A percentile compares a stretch with the other conserved stretches of the same genome.
These are phyloP conservation scores for Tupaia chinensis DNA, from an alignment of 2,113 vertebrate genomes.

Conservation along the genomic window DNA sequence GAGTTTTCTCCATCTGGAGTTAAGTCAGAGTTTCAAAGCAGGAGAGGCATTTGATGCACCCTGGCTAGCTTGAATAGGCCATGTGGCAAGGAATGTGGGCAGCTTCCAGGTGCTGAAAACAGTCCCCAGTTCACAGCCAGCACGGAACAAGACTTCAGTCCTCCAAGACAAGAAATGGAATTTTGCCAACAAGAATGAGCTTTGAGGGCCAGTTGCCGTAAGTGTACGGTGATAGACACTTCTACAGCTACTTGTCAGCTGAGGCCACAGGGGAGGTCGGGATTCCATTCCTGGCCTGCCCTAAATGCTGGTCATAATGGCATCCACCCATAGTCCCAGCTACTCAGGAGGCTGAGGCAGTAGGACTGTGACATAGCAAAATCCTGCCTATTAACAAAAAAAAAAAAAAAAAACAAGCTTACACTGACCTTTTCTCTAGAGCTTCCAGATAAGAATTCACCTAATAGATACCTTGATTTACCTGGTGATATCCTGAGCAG, in stretches of 20 bases:
- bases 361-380: no score
- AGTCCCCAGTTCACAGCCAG: not conserved
- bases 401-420: no score
- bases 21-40: not conserved
- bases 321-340: no score
- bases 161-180: not conserved
- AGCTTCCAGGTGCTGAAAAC: no score
- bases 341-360: no score
- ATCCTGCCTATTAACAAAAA: no score
- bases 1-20: not conserved
- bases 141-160: not conserved
- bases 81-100: rapidly evolving
- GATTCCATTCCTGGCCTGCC: no score
- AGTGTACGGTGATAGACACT: no score
- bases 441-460: not conserved
- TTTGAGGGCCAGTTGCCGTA: not conserved
- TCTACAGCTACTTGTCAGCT: no score
- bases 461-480: not conserved
- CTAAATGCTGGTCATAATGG: no score
- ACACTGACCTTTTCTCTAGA: not conserved
- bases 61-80: not conserved
- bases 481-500: no score
- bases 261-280: no score
- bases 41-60: rapidly evolving
- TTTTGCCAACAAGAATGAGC: not conserved